Conservation (phyloP, 2,888 invertebrate species). For the Ennomos erosarius region DNA sequence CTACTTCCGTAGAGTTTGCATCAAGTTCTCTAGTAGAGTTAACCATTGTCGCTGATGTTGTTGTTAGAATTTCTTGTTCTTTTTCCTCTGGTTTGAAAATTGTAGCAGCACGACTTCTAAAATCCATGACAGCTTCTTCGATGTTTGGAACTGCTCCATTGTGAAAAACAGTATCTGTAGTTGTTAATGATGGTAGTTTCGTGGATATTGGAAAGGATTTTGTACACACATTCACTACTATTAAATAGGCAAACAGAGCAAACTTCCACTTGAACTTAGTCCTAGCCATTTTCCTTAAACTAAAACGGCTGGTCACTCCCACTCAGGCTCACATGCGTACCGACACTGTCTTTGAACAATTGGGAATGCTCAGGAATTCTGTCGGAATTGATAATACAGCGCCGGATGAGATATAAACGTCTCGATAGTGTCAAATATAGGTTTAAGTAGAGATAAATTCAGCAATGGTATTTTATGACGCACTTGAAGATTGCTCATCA, state of each 20-base stretch:
- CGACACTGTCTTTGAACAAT: slow-evolving; percentile 45
- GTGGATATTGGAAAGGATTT: slow-evolving; percentile 56
- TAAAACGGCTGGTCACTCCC: slow-evolving; percentile 47
- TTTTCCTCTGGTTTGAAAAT: slow-evolving; percentile 6
- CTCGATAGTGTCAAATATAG: slow-evolving; percentile 53
- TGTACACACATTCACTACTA: slow-evolving; percentile 52
- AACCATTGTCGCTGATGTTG: slow-evolving; percentile 2
- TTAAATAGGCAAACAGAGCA: slow-evolving; percentile 47
- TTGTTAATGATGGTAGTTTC: slow-evolving; percentile 30
- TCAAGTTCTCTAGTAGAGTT: slow-evolving; percentile 18
- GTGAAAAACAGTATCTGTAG: slow-evolving; percentile 38
- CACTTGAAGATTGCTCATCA: slow-evolving; percentile 21
- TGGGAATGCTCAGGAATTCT: slow-evolving; percentile 39
- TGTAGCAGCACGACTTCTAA: slow-evolving; percentile 18
- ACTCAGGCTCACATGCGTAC: slow-evolving; percentile 50
- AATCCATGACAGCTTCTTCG: slow-evolving; percentile 5
- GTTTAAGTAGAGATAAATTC: slow-evolving; percentile 46
- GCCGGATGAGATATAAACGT: slow-evolving; percentile 37
- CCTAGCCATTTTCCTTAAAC: slow-evolving; percentile 60
- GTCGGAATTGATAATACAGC: slow-evolving; percentile 16
- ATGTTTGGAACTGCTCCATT: slow-evolving; percentile 32
- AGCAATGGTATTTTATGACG: slow-evolving; percentile 17
- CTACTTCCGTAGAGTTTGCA: slow-evolving; percentile 28
- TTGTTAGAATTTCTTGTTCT: slow-evolving; percentile 5
- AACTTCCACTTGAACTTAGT: slow-evolving; percentile 61